These are phyloP conservation scores for Thalassarche chlororhynchos DNA, from an alignment of 2,113 vertebrate species.

Conservation along the genomic window DNA sequence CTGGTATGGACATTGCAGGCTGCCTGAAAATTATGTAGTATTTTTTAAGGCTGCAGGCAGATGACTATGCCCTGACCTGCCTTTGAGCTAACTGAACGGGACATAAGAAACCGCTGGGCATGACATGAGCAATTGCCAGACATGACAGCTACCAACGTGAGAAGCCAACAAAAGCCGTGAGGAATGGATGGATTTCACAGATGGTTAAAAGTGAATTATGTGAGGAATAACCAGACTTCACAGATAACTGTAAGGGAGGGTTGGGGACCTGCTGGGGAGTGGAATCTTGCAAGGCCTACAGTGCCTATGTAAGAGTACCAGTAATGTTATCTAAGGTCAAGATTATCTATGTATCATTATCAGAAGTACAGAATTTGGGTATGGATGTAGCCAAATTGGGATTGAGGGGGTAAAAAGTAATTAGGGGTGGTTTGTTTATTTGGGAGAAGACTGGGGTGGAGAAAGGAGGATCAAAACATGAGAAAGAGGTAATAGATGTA, in stretches of 20 bases:
- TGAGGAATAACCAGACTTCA: neutral
- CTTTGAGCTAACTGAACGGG: neutral
- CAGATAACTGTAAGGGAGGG: neutral
- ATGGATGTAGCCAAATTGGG: neutral
- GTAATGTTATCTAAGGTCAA: neutral
- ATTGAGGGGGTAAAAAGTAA: neutral
- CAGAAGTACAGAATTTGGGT: neutral
- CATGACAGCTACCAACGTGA: neutral
- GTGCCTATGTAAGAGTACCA: neutral
- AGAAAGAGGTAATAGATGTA: neutral
- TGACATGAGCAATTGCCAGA: neutral
- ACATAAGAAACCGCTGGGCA: neutral
- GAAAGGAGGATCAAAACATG: neutral
- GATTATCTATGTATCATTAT: neutral
- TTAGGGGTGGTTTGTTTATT: neutral
- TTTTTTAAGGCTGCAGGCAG: neutral
- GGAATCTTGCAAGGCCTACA: neutral
- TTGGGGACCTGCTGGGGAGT: neutral
- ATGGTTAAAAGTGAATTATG: neutral
- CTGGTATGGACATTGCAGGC: rapidly evolving
- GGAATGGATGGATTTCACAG: neutral
- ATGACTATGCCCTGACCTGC: neutral
- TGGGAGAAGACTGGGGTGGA: neutral
- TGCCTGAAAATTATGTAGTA: neutral
- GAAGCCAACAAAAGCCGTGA: neutral